Evolutionary conservation across 2,888 invertebrate genomes (phyloP), one percentile per base, ranked within the genome.

Genomic region (Acleris holmiana): DNA sequence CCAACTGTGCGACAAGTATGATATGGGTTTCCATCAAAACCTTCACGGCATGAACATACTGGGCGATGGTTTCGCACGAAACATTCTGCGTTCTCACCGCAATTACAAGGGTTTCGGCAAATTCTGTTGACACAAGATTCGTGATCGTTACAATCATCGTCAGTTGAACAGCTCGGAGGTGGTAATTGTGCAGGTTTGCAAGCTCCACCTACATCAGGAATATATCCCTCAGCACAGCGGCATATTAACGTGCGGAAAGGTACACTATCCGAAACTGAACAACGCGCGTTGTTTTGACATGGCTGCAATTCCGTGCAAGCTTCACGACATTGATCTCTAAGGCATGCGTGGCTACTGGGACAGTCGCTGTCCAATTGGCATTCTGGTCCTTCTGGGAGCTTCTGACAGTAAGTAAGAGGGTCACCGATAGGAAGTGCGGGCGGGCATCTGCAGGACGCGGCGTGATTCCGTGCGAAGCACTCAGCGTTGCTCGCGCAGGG

Each of bases 231-330:
- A 0, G 97, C 97, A 76, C 98, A 98, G 64, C 96, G 96, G 80
- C 98, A 98, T 53, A 97, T 96, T 94, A 98, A 95, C 4, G 98
- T 98, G 71, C 97, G 93, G 59, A 98, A 96, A 21, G 98, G 98
- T 47, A 96, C 93, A 66, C 97, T 97, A 77, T 98, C 97, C 17
- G 97, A 93, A 13, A 98, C 97, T 65, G 95, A 95, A 83, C 98
- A 98, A 59, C 94, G 94, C 4, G 97, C 95, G 60, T 95, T 94
- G 64, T 94, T 93, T 55, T 94, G 93, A 75, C 98, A 98, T 1
- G 98, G 98, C 74, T 94, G 94, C 18, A 97, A 93, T 76, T 94
- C 95, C 15, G 89, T 91, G 81, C 97, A 97, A 25, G 97, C 97
- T 84, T 97, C 95, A 10, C 95, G 95, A 83, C 97, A 97, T 80